phyloP scores from a whole-genome alignment of 2,113 vertebrate species.

The Holacanthus passer region DNA sequence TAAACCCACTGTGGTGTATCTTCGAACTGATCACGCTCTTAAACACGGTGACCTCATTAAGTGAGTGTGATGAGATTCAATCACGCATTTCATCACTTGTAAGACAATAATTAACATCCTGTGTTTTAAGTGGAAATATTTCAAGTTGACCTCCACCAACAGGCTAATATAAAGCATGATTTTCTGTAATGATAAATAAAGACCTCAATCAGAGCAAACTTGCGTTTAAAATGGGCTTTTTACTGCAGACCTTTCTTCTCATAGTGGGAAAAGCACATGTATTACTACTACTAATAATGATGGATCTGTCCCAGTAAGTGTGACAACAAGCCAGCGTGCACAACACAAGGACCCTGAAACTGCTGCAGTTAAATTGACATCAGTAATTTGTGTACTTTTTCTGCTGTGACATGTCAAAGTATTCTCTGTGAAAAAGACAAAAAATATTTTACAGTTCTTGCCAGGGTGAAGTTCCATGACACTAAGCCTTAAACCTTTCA shows the following conservation, averaged over 20 bases:
- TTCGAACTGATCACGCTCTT: neutral
- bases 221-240: neutral
- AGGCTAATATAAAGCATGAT: neutral
- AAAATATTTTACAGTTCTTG: neutral
- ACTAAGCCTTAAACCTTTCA: neutral
- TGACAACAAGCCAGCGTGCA: neutral
- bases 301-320: neutral
- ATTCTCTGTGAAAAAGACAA: neutral
- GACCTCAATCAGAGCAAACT: neutral
- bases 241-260: neutral
- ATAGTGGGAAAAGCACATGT: neutral
- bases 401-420: neutral
- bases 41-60: neutral
- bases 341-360: neutral
- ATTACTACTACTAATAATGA: neutral
- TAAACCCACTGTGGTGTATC: neutral
- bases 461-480: neutral
- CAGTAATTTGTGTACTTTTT: too few species aligned
- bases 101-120: neutral
- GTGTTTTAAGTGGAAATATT: neutral
- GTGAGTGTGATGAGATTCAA: neutral
- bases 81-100: neutral
- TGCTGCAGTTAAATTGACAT: neutral
- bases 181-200: neutral
- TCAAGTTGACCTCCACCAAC: too few species aligned